Percentiles rank a stretch among this genome's conserved stretches.
Conservation (phyloP, 2,113 vertebrate genomes). For the Asarcornis scutulata region DNA sequence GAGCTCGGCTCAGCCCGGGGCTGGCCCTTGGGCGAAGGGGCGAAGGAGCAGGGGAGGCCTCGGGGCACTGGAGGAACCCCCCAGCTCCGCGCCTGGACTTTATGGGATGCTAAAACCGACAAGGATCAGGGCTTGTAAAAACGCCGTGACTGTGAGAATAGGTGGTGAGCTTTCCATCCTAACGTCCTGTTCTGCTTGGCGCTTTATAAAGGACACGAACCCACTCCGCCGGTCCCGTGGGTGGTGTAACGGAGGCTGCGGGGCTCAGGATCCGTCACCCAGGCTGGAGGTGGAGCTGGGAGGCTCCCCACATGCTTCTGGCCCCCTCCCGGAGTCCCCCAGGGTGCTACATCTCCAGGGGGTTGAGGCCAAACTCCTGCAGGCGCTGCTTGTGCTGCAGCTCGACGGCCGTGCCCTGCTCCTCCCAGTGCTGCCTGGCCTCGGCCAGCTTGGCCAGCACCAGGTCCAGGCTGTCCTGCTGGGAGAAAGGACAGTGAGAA, state of each 20-base stretch:
- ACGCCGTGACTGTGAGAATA: too few relatives aligned
- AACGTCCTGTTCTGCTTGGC: too few relatives aligned
- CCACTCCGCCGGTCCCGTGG: neutral
- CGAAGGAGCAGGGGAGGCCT: neutral
- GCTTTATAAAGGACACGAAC: neutral
- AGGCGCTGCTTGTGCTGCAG: slow-evolving; percentile 71
- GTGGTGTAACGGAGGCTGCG: neutral
- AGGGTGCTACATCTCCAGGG: slow-evolving; percentile 56
- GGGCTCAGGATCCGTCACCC: neutral
- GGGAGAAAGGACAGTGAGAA: neutral
- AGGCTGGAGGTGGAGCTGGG: neutral
- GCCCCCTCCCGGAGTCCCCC: neutral
- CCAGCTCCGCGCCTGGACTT: neutral
- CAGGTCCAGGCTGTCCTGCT: slow-evolving; percentile 75
- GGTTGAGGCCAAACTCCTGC: slow-evolving; percentile 75
- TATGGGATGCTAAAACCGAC: too few relatives aligned
- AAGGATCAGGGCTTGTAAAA: too few relatives aligned
- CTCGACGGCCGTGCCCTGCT: slow-evolving; percentile 25
- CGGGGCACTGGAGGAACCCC: accelerated
- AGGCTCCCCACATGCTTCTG: neutral
- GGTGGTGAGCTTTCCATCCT: too few relatives aligned
- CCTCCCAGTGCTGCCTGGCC: slow-evolving; percentile 60
- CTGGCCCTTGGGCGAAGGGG: neutral
- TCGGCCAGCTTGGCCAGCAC: slow-evolving; percentile 70
- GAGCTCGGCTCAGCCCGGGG: neutral